These are phyloP conservation scores for Campaea margaritaria DNA, from an alignment of 2,888 invertebrate genomes.

Conservation along the genomic window DNA sequence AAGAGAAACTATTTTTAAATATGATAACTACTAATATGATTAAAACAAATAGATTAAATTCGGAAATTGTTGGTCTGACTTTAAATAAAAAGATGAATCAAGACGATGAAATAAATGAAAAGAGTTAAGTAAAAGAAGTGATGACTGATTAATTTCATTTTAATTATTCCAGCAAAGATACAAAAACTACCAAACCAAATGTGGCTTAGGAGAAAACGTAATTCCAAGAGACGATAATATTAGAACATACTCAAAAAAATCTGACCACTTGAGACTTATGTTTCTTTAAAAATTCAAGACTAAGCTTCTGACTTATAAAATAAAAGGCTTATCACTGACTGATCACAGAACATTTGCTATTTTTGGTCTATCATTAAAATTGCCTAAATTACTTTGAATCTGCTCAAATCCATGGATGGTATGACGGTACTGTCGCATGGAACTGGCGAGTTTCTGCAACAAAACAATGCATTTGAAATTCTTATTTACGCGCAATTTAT, in stretches of 20 bases:
- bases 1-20: not conserved
- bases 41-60: too few species aligned
- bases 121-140: conserved; percentile 25
- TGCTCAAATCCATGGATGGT: conserved; percentile 86
- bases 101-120: conserved; percentile 20
- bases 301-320: conserved; percentile 32
- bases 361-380: conserved; percentile 24
- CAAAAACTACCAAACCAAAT: conserved; percentile 16
- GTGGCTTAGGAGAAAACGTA: conserved; percentile 12
- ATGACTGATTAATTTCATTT: conserved; percentile 24
- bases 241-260: conserved; percentile 16
- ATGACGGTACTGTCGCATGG: conserved; percentile 86
- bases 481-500: not conserved
- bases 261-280: not conserved
- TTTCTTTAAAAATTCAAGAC: not conserved
- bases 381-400: conserved; percentile 82
- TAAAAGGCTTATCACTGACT: conserved; percentile 28
- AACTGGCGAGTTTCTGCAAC: conserved; percentile 88
- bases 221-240: conserved; percentile 1
- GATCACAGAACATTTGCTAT: conserved; percentile 48
- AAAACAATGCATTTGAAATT: conserved; percentile 23
- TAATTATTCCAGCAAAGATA: conserved; percentile 14
- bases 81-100: too few species aligned
- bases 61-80: too few species aligned
- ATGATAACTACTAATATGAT: not conserved